Base-by-base conservation (phyloP, 2,888 invertebrate species). In the Linnaemya tessellans region DNA sequence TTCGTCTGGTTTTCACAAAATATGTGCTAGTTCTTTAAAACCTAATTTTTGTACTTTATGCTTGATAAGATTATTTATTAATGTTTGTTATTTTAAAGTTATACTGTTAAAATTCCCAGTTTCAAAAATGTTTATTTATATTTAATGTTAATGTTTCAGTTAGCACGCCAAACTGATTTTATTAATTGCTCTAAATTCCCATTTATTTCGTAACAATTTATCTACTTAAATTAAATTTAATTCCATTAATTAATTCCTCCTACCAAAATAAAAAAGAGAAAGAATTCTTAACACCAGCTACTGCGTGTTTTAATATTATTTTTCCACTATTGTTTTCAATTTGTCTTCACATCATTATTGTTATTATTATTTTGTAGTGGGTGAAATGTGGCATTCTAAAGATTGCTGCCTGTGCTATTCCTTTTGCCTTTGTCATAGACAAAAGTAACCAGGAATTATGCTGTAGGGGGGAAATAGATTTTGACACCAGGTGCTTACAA, bases 401-500 rank as follows among this genome's bases (percentile, higher is more conserved):
- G 68, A 49, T 30, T 74, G 68, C 46, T 74, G 51, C 41, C 30
- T 9, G 11, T 25, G 35, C 51, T 62, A 11, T 62, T 62, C 11
- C 5, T 51, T 67, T 62, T 75, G 15, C 46, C 49, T 70, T 58
- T 70, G 30, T 64, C 18, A 62, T 56, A 56, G 58, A 51, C 64
- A 74, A 74, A 58, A 54, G 56, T 67, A 73, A 38, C 78, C 64
- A 56, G 71, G n/a, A 10, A 71, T 41, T 49, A 41, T 64, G 58
- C 80, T 80, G 49, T 22, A 68, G 9, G 51, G 38, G n/a, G 20
- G 64, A 85, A 80, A 78, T 77, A 77, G 71, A 62, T 82, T 85
- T 71, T 70, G 84, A 80, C 84, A 85, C 84, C 87, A 87, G 87
- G 87, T 87, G 87, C 80, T 84, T 68, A 82, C 81, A 87, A 87